Base-by-base conservation (phyloP, 2,113 vertebrate species). In the Halcyon malimbica region DNA sequence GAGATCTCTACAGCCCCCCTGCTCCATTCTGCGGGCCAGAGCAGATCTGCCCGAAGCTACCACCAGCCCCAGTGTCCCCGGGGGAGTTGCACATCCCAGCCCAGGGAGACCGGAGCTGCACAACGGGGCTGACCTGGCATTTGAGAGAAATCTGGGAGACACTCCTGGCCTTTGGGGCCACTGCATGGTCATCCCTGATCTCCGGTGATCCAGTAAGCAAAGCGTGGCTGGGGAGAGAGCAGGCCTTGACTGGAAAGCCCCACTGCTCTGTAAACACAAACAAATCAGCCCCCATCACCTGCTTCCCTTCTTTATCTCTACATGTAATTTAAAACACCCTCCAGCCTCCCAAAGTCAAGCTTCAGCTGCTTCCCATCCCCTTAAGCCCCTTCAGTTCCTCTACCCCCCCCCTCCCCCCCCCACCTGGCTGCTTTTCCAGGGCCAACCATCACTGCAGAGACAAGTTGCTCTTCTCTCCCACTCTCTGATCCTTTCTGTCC, bases 401-500 rank as follows among this genome's bases (percentile, higher is more conserved):
- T 54, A n/a, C 59, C 68, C 53, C 54, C 54, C 53, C 2, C 60
- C 33, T 10, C 4, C 11, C n/a, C 51, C 53, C 76, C 11, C 7
- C 88, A 64, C 93, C 87, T 93, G 81, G 83, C 95, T 91, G 78
- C 92, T 93, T 94, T 90, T 94, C 71, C 67, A 87, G 92, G 89
- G 89, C 93, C 80, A 89, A 76, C 78, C 89, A 96, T 85, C 65
- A 87, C 83, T 93, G 95, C 89, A 95, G 93, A 94, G 89, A 95
- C 95, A 94, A 93, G 86, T 94, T 93, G 85, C 93, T 95, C 94
- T 90, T 94, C 96, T 96, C 97, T 96, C 88, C 89, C 80, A 60
- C 89, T 94, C 92, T 94, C 96, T 96, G 96, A 96, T 96, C 96
- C 96, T 92, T 95, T 95, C 96, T 97, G 92, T 96, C 96, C 94